A percentile compares a stretch with the other conserved stretches of the same genome.
Evolutionary conservation across 1,140 invertebrate genomes (phyloP).

Genomic region (Penaeus chinensis): DNA sequence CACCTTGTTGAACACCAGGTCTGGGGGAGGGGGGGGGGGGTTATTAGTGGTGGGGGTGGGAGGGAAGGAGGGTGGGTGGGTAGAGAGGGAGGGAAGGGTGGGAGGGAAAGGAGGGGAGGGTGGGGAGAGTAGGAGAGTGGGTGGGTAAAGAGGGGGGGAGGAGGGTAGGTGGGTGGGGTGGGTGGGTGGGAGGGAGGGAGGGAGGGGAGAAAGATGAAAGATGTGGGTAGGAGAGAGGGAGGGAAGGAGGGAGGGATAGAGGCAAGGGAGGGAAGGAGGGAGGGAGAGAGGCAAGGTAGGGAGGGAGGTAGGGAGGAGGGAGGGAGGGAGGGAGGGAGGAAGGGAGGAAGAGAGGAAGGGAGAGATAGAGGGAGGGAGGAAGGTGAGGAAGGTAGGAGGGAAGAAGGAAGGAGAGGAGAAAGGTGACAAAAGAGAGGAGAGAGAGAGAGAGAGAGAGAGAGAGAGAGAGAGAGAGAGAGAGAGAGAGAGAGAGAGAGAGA

Average conservation of each 20-base stretch:
- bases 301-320: not conserved
- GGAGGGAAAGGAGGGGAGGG: not conserved
- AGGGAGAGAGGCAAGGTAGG: not conserved
- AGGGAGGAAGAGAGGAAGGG: not conserved
- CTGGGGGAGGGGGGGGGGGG: conserved; percentile 64
- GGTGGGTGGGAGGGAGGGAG: not conserved
- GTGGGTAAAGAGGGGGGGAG: not conserved
- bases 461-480: no score
- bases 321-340: not conserved
- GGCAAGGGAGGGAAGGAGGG: not conserved
- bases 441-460: conserved; percentile 64
- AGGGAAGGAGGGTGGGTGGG: not conserved
- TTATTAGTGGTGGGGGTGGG: not conserved
- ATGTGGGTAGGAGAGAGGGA: not conserved
- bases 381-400: not conserved
- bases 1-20: conserved; percentile 89
- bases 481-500: no score
- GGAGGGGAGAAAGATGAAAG: no score
- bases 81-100: not conserved
- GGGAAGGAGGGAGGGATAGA: not conserved
- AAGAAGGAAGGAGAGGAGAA: not conserved
- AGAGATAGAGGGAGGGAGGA: not conserved
- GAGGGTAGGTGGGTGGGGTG: not conserved
- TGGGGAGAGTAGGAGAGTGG: not conserved
- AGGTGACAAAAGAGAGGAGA: not conserved